Percentiles rank a stretch among this genome's conserved stretches.
phyloP scores from a whole-genome alignment of 2,797 vertebrate genomes.

The Cossypha niveicapilla region DNA sequence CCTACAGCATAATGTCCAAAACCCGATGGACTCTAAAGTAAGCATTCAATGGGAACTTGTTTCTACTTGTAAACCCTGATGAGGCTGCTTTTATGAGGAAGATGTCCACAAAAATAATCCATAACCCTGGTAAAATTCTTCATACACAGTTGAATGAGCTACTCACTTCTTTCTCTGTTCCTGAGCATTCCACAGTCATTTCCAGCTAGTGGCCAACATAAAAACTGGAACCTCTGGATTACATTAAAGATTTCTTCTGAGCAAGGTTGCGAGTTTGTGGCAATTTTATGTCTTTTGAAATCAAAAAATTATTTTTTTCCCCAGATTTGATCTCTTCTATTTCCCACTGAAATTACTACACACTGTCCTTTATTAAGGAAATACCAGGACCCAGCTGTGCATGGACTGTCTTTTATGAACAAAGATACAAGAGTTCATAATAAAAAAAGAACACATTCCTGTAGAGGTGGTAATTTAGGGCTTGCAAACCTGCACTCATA shows the following conservation, averaged over 20 bases:
- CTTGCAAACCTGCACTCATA: not conserved
- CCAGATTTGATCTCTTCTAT: not conserved
- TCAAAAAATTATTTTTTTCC: rapidly evolving
- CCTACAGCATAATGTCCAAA: not conserved
- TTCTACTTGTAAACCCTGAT: not conserved
- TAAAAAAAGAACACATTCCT: not conserved
- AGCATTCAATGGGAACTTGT: not conserved
- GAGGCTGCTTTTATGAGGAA: not conserved
- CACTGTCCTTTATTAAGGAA: not conserved
- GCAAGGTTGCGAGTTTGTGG: not conserved
- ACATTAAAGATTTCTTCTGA: not conserved
- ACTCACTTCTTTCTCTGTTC: not conserved
- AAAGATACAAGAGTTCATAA: not conserved
- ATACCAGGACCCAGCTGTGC: not conserved
- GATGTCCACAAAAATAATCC: not conserved
- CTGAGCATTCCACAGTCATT: not conserved
- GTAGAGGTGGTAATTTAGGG: not conserved
- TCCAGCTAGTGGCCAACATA: not conserved
- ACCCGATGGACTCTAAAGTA: not conserved
- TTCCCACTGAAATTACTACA: not conserved
- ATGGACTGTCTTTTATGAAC: not conserved
- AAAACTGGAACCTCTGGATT: not conserved
- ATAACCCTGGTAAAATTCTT: not conserved
- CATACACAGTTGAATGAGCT: not conserved
- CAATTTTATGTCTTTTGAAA: not conserved